These are phyloP conservation scores for Loriculus beryllinus DNA, from an alignment of 2,797 vertebrate species.

Conservation along the genomic window DNA sequence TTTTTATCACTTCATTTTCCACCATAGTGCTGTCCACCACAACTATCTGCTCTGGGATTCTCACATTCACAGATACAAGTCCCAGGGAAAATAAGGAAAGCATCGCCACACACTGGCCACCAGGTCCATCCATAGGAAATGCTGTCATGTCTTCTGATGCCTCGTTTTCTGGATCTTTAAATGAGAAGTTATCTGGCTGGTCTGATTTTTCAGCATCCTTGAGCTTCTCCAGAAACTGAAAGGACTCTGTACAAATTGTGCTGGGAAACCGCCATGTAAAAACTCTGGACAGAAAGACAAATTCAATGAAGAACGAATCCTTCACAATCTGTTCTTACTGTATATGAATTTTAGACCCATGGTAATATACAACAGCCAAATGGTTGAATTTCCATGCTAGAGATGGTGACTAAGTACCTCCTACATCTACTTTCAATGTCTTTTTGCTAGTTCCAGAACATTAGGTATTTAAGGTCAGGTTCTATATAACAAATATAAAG, in stretches of 20 bases:
- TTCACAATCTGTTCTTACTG: background rate
- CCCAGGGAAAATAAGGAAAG: conserved; percentile 88
- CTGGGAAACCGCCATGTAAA: conserved; percentile 91
- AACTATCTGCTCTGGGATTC: conserved; percentile 92
- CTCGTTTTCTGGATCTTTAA: conserved; percentile 74
- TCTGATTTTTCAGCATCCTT: conserved; percentile 67
- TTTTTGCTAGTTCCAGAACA: background rate
- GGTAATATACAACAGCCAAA: background rate
- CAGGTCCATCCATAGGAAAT: conserved; percentile 84
- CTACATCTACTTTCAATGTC: background rate
- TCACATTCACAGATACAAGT: conserved; percentile 81
- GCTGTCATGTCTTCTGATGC: conserved; percentile 72
- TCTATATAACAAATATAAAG: background rate
- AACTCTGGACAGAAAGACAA: conserved; percentile 72
- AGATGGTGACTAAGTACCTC: background rate
- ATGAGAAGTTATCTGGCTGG: conserved; percentile 67
- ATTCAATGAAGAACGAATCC: background rate
- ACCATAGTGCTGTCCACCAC: conserved; percentile 93
- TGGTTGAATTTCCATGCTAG: background rate
- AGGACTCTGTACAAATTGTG: conserved; percentile 82
- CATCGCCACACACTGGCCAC: conserved; percentile 81
- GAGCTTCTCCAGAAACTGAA: conserved; percentile 81
- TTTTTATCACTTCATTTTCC: conserved; percentile 89
- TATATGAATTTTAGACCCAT: background rate
- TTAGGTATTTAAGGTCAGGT: background rate